phyloP scores from a whole-genome alignment of 35 echinoderm and acorn worm genomes.

The Eucidaris tribuloides region DNA sequence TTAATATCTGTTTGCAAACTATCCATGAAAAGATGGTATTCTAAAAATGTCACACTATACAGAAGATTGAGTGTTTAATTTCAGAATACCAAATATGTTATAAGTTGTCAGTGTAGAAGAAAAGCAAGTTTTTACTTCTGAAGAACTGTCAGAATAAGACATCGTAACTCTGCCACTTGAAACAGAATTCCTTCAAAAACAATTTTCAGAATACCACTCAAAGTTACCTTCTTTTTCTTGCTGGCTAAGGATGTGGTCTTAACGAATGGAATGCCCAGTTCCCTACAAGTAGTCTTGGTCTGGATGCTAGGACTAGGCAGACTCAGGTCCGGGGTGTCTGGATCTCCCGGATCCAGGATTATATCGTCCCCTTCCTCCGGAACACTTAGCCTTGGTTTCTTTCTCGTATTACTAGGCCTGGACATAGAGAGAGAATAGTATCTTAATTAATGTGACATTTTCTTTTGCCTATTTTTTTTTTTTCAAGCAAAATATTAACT shows the following conservation, averaged over 20 bases:
- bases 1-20: too few relatives aligned
- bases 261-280: conserved; percentile 55
- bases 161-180: too few relatives aligned
- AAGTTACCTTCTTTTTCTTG: conserved; percentile 35
- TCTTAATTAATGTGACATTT: background rate
- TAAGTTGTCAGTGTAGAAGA: too few relatives aligned
- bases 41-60: too few relatives aligned
- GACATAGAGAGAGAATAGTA: background rate
- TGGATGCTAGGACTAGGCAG: conserved; percentile 13
- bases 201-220: background rate
- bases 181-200: background rate
- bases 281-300: conserved; percentile 30
- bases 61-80: background rate
- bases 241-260: conserved; percentile 61
- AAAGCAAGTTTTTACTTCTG: too few relatives aligned
- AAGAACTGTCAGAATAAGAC: too few relatives aligned
- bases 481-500: too few relatives aligned
- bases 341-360: conserved; percentile 14
- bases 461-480: background rate
- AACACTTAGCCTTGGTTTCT: conserved; percentile 29
- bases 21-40: too few relatives aligned
- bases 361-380: conserved; percentile 35
- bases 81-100: too few relatives aligned
- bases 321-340: conserved; percentile 24
- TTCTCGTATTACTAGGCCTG: conserved; percentile 28